Evolutionary conservation across 1,140 invertebrate genomes (phyloP).

Genomic region (Camponotus vicinus): DNA sequence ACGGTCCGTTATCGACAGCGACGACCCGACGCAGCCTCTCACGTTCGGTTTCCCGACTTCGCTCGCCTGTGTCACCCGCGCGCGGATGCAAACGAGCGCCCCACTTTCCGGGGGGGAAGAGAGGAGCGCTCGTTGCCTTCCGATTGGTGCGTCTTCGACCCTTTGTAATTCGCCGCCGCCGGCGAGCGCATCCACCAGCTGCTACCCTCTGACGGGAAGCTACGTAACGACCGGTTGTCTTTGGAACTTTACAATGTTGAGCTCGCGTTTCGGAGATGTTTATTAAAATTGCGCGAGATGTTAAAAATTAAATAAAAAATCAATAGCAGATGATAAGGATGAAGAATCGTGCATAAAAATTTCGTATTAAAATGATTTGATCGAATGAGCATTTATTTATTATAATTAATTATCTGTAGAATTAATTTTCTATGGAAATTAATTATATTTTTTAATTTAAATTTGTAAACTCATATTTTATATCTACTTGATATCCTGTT

Average conservation of each 20-base stretch:
- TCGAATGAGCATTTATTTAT: background rate
- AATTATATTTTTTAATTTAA: background rate
- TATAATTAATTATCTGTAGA: too few species aligned
- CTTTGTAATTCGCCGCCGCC: conserved; percentile 24
- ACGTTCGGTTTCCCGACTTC: conserved; percentile 68
- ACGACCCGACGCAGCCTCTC: conserved; percentile 71
- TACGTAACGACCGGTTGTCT: conserved; percentile 14
- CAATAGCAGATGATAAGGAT: too few species aligned
- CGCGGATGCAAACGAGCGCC: conserved; percentile 50
- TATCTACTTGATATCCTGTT: background rate
- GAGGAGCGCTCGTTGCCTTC: conserved; percentile 18
- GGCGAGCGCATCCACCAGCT: conserved; percentile 74
- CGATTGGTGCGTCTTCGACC: background rate
- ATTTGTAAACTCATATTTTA: background rate
- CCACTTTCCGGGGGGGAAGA: background rate
- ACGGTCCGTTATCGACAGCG: conserved; percentile 77
- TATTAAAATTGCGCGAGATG: background rate
- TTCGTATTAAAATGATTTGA: background rate
- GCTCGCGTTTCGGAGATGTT: background rate
- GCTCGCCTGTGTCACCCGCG: conserved; percentile 72
- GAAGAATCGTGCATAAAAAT: background rate
- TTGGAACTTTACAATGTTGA: background rate
- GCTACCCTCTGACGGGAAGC: conserved; percentile 78
- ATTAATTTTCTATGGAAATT: background rate
- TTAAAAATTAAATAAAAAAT: too few species aligned